Evolutionary conservation across 2,113 vertebrate species (phyloP).

Genomic region (Laterallus jamaicensis): DNA sequence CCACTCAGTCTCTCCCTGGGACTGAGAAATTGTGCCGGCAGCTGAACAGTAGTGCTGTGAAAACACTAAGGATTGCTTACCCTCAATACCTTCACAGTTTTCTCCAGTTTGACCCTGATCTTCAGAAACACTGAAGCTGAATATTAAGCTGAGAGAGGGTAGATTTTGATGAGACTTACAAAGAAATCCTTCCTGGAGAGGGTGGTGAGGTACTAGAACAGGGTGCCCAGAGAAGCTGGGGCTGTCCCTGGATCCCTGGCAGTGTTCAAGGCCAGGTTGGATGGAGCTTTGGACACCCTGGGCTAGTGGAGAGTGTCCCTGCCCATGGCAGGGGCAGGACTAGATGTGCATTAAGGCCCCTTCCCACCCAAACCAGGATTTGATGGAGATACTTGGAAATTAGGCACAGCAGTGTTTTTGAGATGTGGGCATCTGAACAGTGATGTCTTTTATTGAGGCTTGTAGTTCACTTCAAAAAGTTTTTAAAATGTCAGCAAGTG

Average conservation of each 20-base stretch:
- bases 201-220: no score
- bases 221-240: no score
- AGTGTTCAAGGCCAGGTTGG: no score
- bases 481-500: background rate
- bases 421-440: background rate
- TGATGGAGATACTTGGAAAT: background rate
- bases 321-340: no score
- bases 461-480: background rate
- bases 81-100: background rate
- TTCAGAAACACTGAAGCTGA: background rate
- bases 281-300: no score
- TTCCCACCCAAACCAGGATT: no score
- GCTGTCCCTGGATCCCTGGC: no score
- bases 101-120: background rate
- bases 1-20: rapidly evolving
- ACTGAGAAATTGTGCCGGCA: background rate
- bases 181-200: no score
- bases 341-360: no score
- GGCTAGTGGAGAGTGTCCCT: no score
- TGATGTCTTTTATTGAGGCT: background rate
- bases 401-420: background rate
- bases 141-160: no score
- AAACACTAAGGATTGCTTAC: background rate
- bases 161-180: no score
- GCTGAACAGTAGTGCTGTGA: background rate